Percentiles rank a stretch among this genome's conserved stretches.
Conservation (phyloP, 2,888 invertebrate genomes). For the Graphium colonna region DNA sequence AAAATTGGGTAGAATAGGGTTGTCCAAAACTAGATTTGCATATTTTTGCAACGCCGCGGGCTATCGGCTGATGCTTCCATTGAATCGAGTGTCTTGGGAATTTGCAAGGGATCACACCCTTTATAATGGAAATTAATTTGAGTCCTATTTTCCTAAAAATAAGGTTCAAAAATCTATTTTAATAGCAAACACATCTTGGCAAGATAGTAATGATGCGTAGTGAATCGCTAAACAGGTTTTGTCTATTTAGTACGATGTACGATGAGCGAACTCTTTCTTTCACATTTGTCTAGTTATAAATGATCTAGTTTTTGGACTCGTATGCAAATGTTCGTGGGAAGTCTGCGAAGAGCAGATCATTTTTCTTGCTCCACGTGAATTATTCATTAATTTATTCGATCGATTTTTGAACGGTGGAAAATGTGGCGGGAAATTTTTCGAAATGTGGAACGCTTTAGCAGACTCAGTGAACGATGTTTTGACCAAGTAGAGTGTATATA, state of each 20-base stretch:
- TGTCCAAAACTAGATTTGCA: slow-evolving; percentile 33
- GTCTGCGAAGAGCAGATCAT: slow-evolving; percentile 3
- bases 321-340: slow-evolving; percentile 68
- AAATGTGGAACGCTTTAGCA: too few relatives aligned
- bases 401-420: neutral
- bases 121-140: slow-evolving; percentile 17
- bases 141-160: slow-evolving; percentile 28
- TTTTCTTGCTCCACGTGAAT: slow-evolving; percentile 13
- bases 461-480: too few relatives aligned
- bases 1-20: slow-evolving; percentile 20
- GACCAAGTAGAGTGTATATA: too few relatives aligned
- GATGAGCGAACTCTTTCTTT: slow-evolving; percentile 46
- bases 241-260: slow-evolving; percentile 69
- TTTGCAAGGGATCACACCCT: slow-evolving; percentile 7
- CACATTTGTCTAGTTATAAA: slow-evolving; percentile 42
- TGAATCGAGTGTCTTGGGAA: slow-evolving; percentile 26
- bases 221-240: slow-evolving; percentile 74
- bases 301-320: slow-evolving; percentile 43
- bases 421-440: neutral
- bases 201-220: slow-evolving; percentile 38
- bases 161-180: slow-evolving; percentile 26
- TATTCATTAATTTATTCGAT: slow-evolving; percentile 5
- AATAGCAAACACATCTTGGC: slow-evolving; percentile 13
- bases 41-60: slow-evolving; percentile 34
- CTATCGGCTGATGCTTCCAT: slow-evolving; percentile 24